Evolutionary conservation across 92 coral and sea anemone genomes (phyloP).

Genomic region (Parazoanthus swiftii): DNA sequence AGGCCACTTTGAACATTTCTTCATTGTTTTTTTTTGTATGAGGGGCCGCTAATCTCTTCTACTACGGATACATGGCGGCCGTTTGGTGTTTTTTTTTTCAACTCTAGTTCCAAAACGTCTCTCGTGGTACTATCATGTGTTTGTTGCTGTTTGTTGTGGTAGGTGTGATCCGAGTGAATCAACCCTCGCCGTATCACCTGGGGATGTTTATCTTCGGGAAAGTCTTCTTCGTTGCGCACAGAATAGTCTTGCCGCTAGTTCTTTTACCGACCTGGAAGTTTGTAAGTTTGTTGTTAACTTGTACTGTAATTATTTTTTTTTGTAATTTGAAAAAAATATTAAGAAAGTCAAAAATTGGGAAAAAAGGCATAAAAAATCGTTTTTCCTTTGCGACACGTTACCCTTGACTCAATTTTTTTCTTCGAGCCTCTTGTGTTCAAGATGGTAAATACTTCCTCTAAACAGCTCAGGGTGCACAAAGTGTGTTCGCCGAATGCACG

Average conservation of each 20-base stretch:
- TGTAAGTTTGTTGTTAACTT: conserved; percentile 30
- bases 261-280: conserved; percentile 57
- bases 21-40: too few relatives aligned
- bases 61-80: not conserved
- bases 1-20: too few relatives aligned
- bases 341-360: too few relatives aligned
- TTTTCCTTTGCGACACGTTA: too few relatives aligned
- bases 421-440: too few relatives aligned
- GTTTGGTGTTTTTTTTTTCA: not conserved
- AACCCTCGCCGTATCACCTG: conserved; percentile 52
- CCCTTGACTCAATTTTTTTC: too few relatives aligned
- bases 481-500: too few relatives aligned
- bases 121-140: not conserved
- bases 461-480: too few relatives aligned
- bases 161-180: conserved; percentile 63
- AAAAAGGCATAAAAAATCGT: too few relatives aligned
- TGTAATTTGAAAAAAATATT: too few relatives aligned
- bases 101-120: not conserved
- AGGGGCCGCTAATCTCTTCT: too few relatives aligned
- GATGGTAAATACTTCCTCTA: too few relatives aligned
- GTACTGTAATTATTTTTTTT: not conserved
- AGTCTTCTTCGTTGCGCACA: conserved; percentile 52
- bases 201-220: conserved; percentile 56
- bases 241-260: conserved; percentile 50
- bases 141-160: not conserved